Conservation (phyloP, 2,797 vertebrate genomes). For the Holocentrus rufus region DNA sequence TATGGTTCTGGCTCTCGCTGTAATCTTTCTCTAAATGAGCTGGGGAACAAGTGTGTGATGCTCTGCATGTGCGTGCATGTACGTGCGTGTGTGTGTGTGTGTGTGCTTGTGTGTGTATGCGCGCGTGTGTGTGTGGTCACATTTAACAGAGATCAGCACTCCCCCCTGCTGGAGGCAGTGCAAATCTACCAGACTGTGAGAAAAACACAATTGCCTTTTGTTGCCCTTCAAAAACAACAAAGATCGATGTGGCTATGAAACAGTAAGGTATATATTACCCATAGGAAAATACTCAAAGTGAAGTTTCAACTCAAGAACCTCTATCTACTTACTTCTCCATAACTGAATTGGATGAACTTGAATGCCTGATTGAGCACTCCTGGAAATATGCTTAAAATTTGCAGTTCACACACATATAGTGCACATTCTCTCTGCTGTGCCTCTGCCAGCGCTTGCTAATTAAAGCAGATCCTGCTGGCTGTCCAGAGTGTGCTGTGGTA, state of each 20-base stretch:
- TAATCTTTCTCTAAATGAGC: slow-evolving; percentile 33
- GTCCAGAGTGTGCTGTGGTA: background rate
- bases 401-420: background rate
- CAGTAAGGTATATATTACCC: background rate
- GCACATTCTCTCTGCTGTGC: background rate
- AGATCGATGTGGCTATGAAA: background rate
- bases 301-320: background rate
- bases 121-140: slow-evolving; percentile 19
- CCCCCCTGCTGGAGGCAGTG: slow-evolving; percentile 74
- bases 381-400: background rate
- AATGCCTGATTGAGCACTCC: no score
- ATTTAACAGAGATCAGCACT: slow-evolving; percentile 77
- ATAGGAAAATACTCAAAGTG: background rate
- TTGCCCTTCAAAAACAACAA: slow-evolving; percentile 2
- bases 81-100: slow-evolving; percentile 9
- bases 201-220: slow-evolving; percentile 2
- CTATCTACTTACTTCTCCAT: background rate
- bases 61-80: slow-evolving; percentile 16
- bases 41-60: slow-evolving; percentile 19
- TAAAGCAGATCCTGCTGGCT: slow-evolving; percentile 16
- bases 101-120: slow-evolving; percentile 19
- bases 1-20: slow-evolving; percentile 16
- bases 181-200: slow-evolving; percentile 38
- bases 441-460: background rate
- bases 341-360: no score